Evolutionary conservation across 2,797 vertebrate species (phyloP).

Genomic region (Chiloscyllium punctatum): DNA sequence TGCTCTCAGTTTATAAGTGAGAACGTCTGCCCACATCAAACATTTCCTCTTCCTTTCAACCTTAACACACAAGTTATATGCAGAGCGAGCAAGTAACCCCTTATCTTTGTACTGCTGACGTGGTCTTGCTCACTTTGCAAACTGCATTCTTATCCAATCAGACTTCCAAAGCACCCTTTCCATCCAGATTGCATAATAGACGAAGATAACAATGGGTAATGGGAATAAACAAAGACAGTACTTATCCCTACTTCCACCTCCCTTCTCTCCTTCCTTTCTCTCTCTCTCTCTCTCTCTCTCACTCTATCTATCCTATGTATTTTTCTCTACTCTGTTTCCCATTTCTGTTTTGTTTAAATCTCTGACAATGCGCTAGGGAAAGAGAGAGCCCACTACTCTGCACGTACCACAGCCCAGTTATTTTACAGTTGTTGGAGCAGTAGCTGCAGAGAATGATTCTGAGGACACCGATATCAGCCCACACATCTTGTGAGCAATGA

Average conservation of each 20-base stretch:
- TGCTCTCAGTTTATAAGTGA: background rate
- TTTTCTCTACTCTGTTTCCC: background rate
- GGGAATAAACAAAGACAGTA: background rate
- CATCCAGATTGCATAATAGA: background rate
- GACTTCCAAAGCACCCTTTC: background rate
- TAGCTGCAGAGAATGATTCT: background rate
- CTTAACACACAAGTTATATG: background rate
- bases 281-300: background rate
- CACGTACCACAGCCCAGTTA: background rate
- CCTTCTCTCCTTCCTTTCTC: background rate
- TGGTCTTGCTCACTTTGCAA: background rate
- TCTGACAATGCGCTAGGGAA: too few relatives aligned
- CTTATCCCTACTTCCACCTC: background rate
- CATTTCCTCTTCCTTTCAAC: background rate
- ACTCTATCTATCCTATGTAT: background rate
- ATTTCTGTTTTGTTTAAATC: too few relatives aligned
- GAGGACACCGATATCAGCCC: background rate
- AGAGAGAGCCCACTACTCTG: background rate
- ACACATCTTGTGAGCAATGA: too few relatives aligned
- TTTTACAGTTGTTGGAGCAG: background rate
- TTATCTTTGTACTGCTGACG: background rate
- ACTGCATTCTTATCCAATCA: background rate
- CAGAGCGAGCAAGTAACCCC: background rate
- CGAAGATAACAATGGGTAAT: background rate
- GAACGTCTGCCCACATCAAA: conserved; percentile 3